Base-by-base conservation (phyloP, 1,140 invertebrate species). In the Camponotus vicinus region DNA sequence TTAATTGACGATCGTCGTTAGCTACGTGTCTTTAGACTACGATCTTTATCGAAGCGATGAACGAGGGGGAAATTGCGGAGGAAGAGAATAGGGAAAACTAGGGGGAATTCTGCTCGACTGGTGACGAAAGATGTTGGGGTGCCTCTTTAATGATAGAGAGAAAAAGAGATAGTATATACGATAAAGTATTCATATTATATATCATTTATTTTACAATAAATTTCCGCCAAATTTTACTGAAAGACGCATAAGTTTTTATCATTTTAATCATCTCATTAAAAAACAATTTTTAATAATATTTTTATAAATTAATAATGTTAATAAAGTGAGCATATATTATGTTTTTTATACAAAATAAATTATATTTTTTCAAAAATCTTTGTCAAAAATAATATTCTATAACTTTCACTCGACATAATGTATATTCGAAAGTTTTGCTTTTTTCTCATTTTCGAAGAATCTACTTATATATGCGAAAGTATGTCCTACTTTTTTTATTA, bases 1-100 rank as follows among this genome's bases (percentile, higher is more conserved):
- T 32, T 82, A 82, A 82, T 82, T 71, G 66, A 70, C 9, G 49
- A 80, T 80, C 49, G 32, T 79, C 77, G 52, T 71, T 82, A 73
- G 27, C 18, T 73, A 42, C 21, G 18, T 45, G 52, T 73, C 79
- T 59, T 71, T 71, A 71, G 52, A 27, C 18, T 18, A 32, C 21
- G 37, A 42, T 82, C 66, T 71, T 21, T 67, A 71, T 71, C 52
- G 27, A 42, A 59, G 66, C 21, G 18, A 78, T 42, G 37, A 82
- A 73, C 49, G 49, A 40, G 27, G 67, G 79, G 15, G 27, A 59
- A 55, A 57, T 82, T 9, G 18, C 32, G 8, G 13, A 79, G 21
- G 11, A 27, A n/a, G 45, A 52, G 32, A 76, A 64, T 64, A 27
- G 64, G 40, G 18, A 27, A 78, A 66, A 52, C 34, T 8, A 75